Conservation (phyloP, 2,888 invertebrate genomes). For the Trichacis sp. region DNA sequence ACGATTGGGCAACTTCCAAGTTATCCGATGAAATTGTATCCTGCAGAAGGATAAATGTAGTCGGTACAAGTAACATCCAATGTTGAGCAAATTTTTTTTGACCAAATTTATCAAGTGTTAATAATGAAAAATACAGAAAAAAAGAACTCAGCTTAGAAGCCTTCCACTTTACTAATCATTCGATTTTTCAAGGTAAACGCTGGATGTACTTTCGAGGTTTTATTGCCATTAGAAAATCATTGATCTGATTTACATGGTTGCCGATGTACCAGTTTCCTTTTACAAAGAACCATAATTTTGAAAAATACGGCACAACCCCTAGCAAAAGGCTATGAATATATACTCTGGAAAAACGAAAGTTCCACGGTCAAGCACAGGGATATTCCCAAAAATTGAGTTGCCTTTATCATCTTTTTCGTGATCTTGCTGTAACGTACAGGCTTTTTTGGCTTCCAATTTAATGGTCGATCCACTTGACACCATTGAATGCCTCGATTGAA, state of each 20-base stretch:
- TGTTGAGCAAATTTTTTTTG: conserved; percentile 40
- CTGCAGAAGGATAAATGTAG: too few relatives aligned
- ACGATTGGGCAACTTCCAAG: conserved; percentile 30
- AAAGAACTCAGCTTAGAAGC: conserved; percentile 40
- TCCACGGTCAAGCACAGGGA: conserved; percentile 30
- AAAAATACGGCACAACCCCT: conserved; percentile 20
- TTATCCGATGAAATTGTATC: conserved; percentile 17
- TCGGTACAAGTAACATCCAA: too few relatives aligned
- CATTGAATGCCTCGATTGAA: conserved; percentile 15
- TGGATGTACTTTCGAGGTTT: conserved; percentile 33
- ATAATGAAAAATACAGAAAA: conserved; percentile 42
- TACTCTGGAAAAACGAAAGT: conserved; percentile 37
- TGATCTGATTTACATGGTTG: conserved; percentile 18
- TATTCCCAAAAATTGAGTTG: conserved; percentile 18
- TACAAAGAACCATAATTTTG: conserved; percentile 7
- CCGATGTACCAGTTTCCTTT: conserved; percentile 33
- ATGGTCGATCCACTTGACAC: conserved; percentile 15
- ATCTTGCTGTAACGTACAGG: too few relatives aligned
- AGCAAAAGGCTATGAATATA: conserved; percentile 38
- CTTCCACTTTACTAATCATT: conserved; percentile 26
- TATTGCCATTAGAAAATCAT: conserved; percentile 23
- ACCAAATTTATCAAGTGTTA: conserved; percentile 6
- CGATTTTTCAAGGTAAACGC: conserved; percentile 30
- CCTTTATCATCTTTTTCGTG: conserved; percentile 36
- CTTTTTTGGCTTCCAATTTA: too few relatives aligned